Evolutionary conservation across 2,888 invertebrate genomes (phyloP).

Genomic region (Diaprepes abbreviatus): DNA sequence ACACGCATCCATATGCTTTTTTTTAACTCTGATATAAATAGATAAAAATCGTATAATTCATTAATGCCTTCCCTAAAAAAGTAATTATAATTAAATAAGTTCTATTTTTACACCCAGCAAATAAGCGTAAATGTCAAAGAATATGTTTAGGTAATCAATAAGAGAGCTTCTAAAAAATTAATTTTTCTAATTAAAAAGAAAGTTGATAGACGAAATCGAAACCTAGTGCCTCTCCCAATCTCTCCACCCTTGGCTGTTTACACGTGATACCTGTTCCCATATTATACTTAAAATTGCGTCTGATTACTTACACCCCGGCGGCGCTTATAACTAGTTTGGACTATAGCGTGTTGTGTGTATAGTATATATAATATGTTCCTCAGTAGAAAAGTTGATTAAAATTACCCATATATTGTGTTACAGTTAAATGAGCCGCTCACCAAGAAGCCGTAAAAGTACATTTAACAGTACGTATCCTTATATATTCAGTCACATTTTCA

Average conservation of each 20-base stretch:
- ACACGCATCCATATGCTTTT: too few relatives aligned
- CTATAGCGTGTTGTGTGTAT: slow-evolving; percentile 20
- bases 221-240: slow-evolving; percentile 3
- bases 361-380: slow-evolving; percentile 7
- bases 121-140: background rate
- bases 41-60: too few relatives aligned
- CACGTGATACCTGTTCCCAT: slow-evolving; percentile 36
- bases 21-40: too few relatives aligned
- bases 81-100: background rate
- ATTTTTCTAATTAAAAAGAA: slow-evolving; percentile 34
- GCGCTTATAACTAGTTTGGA: slow-evolving; percentile 29
- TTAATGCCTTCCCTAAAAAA: too few relatives aligned
- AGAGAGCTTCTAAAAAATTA: background rate
- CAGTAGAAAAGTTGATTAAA: slow-evolving; percentile 27
- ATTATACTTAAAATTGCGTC: slow-evolving; percentile 32
- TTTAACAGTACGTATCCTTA: background rate
- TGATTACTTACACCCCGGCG: slow-evolving; percentile 37
- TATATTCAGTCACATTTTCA: too few relatives aligned
- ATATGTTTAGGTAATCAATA: slow-evolving; percentile 8
- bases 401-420: slow-evolving; percentile 19
- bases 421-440: background rate
- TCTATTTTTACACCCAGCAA: background rate
- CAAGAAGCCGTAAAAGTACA: slow-evolving; percentile 16
- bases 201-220: slow-evolving; percentile 17
- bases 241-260: slow-evolving; percentile 32